These are phyloP conservation scores for Sylvia atricapilla DNA, from an alignment of 2,113 vertebrate species.

Conservation along the genomic window DNA sequence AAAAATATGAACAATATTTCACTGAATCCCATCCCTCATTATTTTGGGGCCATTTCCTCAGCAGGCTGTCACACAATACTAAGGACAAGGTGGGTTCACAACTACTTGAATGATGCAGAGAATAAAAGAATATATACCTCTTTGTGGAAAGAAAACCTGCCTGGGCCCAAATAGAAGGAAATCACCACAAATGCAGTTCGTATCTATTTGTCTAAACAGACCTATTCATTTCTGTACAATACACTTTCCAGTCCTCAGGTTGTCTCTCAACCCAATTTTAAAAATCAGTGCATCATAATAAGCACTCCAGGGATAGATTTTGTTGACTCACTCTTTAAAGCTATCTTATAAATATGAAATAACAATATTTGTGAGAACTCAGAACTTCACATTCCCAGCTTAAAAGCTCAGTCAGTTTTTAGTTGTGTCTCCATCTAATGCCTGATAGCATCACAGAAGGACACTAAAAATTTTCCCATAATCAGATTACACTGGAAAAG, in stretches of 20 bases:
- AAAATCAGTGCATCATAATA: slow-evolving; percentile 37
- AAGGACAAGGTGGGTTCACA: slow-evolving; percentile 73
- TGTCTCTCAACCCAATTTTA: slow-evolving; percentile 24
- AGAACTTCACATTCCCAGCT: not conserved
- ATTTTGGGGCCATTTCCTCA: slow-evolving; percentile 78
- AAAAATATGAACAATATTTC: slow-evolving; percentile 77
- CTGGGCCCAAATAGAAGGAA: slow-evolving; percentile 64
- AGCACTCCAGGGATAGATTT: not conserved
- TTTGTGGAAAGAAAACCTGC: slow-evolving; percentile 69
- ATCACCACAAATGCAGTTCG: slow-evolving; percentile 64
- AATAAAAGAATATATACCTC: slow-evolving; percentile 73
- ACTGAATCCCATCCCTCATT: slow-evolving; percentile 71
- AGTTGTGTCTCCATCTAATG: not conserved
- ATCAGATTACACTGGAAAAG: not conserved
- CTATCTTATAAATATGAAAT: slow-evolving; percentile 47
- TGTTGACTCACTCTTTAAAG: slow-evolving; percentile 53
- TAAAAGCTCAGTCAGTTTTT: not conserved
- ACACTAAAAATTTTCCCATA: not conserved
- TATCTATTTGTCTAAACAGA: slow-evolving; percentile 61
- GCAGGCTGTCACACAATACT: slow-evolving; percentile 70
- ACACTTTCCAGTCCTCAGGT: slow-evolving; percentile 11
- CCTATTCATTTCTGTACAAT: slow-evolving; percentile 63
- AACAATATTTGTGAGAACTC: not conserved
- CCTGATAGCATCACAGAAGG: not conserved
- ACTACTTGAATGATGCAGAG: slow-evolving; percentile 72